Conservation (phyloP, 2,888 invertebrate species). For the Scaptomyza polygonia region DNA sequence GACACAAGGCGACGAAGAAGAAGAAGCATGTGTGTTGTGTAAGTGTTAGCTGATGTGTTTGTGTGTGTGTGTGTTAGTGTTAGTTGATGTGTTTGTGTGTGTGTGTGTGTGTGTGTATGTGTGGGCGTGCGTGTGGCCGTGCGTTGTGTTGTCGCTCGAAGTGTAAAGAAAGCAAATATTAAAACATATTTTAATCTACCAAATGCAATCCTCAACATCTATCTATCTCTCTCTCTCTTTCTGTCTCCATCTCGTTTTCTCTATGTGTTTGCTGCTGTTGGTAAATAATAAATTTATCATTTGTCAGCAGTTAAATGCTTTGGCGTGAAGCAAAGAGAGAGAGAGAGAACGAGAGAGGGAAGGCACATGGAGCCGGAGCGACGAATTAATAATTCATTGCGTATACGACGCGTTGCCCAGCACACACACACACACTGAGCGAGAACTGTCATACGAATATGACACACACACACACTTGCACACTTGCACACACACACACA, state of each 20-base stretch:
- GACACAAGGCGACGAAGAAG: slow-evolving; percentile 6
- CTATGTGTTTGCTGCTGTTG: slow-evolving; percentile 53
- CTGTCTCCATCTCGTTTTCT: slow-evolving; percentile 1
- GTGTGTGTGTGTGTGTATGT: slow-evolving; percentile 12
- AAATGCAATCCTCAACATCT: slow-evolving; percentile 57
- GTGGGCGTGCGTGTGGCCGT: slow-evolving; percentile 29
- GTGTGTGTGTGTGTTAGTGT: slow-evolving; percentile 6
- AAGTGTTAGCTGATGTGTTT: slow-evolving; percentile 37
- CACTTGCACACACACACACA: slow-evolving; percentile 12
- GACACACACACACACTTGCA: slow-evolving; percentile 27
- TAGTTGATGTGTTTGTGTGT: not conserved
- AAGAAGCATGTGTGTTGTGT: too few relatives aligned
- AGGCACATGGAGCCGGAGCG: slow-evolving; percentile 41
- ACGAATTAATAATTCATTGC: slow-evolving; percentile 82
- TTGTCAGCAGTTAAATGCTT: slow-evolving; percentile 82
- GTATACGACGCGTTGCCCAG: slow-evolving; percentile 76
- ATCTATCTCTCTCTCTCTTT: slow-evolving; percentile 1
- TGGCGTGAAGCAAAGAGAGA: slow-evolving; percentile 59
- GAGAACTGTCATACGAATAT: slow-evolving; percentile 62
- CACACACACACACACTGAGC: slow-evolving; percentile 41
- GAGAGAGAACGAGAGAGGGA: slow-evolving; percentile 17
- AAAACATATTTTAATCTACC: slow-evolving; percentile 79
- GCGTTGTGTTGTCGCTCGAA: slow-evolving; percentile 27
- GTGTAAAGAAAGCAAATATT: slow-evolving; percentile 75
- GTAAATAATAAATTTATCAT: slow-evolving; percentile 83